Evolutionary conservation across 2,113 vertebrate species (phyloP).

Genomic region (Phaetusa simplex): DNA sequence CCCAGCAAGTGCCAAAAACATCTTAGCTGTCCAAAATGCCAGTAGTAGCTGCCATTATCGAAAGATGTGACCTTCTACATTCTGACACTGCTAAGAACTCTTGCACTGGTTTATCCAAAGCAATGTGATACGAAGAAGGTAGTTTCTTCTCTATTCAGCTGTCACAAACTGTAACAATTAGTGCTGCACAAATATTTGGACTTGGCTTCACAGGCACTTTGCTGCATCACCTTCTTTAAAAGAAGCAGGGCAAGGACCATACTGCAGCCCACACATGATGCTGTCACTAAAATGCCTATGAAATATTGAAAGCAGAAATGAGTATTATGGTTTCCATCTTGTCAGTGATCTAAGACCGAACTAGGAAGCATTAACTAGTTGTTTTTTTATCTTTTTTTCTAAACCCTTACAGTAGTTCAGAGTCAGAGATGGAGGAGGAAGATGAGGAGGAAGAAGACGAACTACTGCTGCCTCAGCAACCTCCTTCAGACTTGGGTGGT

Average conservation of each 20-base stretch:
- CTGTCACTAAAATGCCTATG: neutral
- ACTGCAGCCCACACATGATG: neutral
- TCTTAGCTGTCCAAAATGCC: neutral
- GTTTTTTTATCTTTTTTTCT: neutral
- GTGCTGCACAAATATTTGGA: neutral
- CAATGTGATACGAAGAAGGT: neutral
- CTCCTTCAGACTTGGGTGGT: slow-evolving; percentile 87
- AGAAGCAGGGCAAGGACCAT: neutral
- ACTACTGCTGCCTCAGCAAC: slow-evolving; percentile 60
- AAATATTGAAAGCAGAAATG: neutral
- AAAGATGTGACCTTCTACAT: neutral
- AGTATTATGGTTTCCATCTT: neutral
- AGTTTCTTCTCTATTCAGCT: neutral
- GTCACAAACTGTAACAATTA: neutral
- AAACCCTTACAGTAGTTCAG: slow-evolving; percentile 85
- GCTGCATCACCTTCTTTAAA: neutral
- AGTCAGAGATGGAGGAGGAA: slow-evolving; percentile 92
- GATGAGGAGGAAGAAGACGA: slow-evolving; percentile 75
- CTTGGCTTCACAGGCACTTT: neutral
- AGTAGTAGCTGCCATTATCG: neutral
- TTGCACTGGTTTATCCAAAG: neutral
- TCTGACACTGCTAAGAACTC: neutral
- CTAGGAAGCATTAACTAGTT: neutral
- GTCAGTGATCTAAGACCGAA: neutral
- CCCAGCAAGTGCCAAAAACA: neutral